Evolutionary conservation across 1,140 invertebrate genomes (phyloP), one percentile per base, ranked within the genome.

Genomic region (Listronotus oregonensis): DNA sequence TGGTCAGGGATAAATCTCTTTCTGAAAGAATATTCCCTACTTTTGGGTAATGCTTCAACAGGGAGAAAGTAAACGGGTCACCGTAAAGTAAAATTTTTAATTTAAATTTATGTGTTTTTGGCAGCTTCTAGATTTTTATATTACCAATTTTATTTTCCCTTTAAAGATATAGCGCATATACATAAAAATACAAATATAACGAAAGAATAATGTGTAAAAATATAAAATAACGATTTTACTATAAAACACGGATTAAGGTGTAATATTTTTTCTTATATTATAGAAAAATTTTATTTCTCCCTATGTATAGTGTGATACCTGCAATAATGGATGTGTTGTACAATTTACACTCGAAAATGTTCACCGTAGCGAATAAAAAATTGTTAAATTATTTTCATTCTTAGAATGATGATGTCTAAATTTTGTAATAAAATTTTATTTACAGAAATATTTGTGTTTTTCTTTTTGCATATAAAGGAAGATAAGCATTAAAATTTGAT

Each of bases 351-450:
- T 54, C n/a, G 17, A 52, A 62, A 32, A 42, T 17, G 21, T 54
- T 54, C 34, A 60, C 43, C 10, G n/a, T 60, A 27, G 46, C 31
- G 39, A 63, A 31, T 55, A 15, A 46, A 59, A 51, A 50, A 46
- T 59, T 59, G 56, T 61, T 61, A 51, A 50, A 50, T 49, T 37
- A 9, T 37, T 50, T 31, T 51, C 61, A 55, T 55, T 63, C 50
- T 39, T 55, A 46, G 51, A 55, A 63, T 55, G 61, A 39, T 37
- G 39, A 62, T 62, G 44, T 63, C 61, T 63, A 63, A 63, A 63
- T 63, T 63, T 63, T 63, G 21, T 63, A 63, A 63, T 63, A 63
- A 63, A 63, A 63, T 18, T 62, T 62, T 51, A 57, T 57, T 57
- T 57, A 40, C 39, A 57, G 55, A 57, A 57, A 32, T 21, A 46